Base-by-base conservation (phyloP, 1,140 invertebrate genomes). In the Palaemon carinicauda region DNA sequence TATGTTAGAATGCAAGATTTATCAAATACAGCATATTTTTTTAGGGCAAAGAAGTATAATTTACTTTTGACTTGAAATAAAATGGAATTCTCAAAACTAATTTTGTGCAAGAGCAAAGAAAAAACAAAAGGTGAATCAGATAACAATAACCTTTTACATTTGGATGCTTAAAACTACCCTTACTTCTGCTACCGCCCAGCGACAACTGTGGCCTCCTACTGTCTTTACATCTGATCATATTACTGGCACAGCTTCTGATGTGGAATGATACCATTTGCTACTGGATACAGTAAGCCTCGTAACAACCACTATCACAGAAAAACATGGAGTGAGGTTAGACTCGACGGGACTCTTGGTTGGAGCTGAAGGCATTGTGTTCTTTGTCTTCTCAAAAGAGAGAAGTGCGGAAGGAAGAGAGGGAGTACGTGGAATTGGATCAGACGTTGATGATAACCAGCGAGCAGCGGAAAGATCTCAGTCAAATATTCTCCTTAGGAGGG, bases 121-220 rank as follows among this genome's bases (percentile, higher is more conserved):
- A n/a, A 54, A 15, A 29, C n/a, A 9, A 65, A 60, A 10, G n/a
- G 71, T 21, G 50, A 21, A 27, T 27, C 69, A 31, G 21, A 41
- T 75, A 3, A 85, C 69, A 69, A 24, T 51, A 54, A 19, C 27
- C 14, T 14, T 69, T 15, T 29, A 65, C 41, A 31, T 60, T 77
- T 85, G 83, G 60, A 86, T 86, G 84, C 77, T 56, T 80, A 51
- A 80, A n/a, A 2, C 52, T 69, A 56, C 24, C 31, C 50, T 29
- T 14, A 12, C 84, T 52, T 19, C 69, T 27, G 21, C 54, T 17
- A 33, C 84, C 27, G 60, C 77, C 50, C 56, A 52, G 60, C 73
- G 31, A 52, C 77, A 80, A 60, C 65, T 80, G 84, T 54, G 84
- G 84, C 65, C 65, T 51, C 50, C 56, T 71, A 65, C 52, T 24